Evolutionary conservation across 2,888 invertebrate genomes (phyloP), one percentile per base, ranked within the genome.

Genomic region (Chelonus formosanus): DNA sequence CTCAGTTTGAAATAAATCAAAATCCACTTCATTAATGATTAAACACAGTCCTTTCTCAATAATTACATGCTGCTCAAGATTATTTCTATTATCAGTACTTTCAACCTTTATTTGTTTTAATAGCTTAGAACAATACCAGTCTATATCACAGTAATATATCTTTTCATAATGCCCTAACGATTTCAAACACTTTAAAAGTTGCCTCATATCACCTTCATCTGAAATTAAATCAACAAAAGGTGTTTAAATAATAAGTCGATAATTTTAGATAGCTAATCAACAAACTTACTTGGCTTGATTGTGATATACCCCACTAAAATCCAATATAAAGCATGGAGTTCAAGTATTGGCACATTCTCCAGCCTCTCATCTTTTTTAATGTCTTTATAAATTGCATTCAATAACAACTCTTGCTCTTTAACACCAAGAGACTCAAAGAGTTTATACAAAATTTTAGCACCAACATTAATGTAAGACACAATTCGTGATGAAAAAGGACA

Each of bases 321-420:
- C 66, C 66, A 67, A 40, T 62, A 63, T 5, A 67, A 45, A 3
- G 66, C 66, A 54, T 67, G 62, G 36, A 58, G 10, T 34, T 67
- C 66, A 8, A 58, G 8, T 10, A 45, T 10, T 43, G 53, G 20
- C 5, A 45, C 52, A 34, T 57, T 8, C 6, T 40, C 20, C 6
- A 62, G 3, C 8, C 45, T 43, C 34, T 52, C 36, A 10, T 52
- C 47, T 5, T 5, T 10, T 34, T 20, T 4, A 48, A 67, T 62
- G 7, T 57, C 47, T 47, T 45, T 40, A 10, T 67, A 67, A 67
- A 67, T 40, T 4, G 5, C 32, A 20, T 48, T 31, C 20, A 62
- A 40, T 6, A 67, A 31, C 3, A 3, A 5, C 34, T 48, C 5
- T 3, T 32, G 10, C 4, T 58, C 36, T 36, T 67, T 4, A 0